phyloP scores from a whole-genome alignment of 2,797 vertebrate species.

The Rachycentron canadum region DNA sequence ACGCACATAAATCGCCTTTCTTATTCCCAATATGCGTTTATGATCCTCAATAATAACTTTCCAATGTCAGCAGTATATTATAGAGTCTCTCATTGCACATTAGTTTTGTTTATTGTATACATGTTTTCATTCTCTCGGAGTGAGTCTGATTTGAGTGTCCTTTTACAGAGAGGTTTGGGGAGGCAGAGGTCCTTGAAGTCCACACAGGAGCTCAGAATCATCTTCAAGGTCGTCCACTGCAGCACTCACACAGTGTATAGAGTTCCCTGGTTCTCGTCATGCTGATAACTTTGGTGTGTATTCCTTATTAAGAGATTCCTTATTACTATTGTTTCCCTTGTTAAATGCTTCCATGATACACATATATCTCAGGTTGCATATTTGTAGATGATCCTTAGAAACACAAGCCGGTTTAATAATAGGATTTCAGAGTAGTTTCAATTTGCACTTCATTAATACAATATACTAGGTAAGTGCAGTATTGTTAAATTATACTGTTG shows the following conservation, averaged over 20 bases:
- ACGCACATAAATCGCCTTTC: too few relatives aligned
- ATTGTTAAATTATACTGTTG: not conserved
- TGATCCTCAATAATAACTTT: not conserved
- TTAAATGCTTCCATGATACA: not conserved
- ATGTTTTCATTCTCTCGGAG: too few relatives aligned
- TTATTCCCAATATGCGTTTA: not conserved
- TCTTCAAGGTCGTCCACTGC: constrained; percentile 9
- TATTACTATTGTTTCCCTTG: not conserved
- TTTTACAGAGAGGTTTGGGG: constrained; percentile 78
- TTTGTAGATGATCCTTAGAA: constrained; percentile 4
- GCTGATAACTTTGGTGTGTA: not conserved
- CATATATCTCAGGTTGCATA: not conserved
- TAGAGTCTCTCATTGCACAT: not conserved
- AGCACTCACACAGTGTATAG: not conserved
- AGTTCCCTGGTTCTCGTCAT: not conserved
- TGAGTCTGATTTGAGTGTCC: constrained; percentile 21
- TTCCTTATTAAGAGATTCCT: not conserved
- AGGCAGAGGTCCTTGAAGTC: constrained; percentile 83
- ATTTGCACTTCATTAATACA: not conserved
- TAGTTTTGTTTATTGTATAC: not conserved
- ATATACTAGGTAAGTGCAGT: not conserved
- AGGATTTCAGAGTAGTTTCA: not conserved
- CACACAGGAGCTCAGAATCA: constrained; percentile 24
- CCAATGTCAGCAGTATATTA: not conserved
- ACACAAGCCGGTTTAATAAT: not conserved